Percentiles rank a stretch among this genome's conserved stretches.
phyloP scores from a whole-genome alignment of 2,797 vertebrate species.

The Carcharodon carcharias region DNA sequence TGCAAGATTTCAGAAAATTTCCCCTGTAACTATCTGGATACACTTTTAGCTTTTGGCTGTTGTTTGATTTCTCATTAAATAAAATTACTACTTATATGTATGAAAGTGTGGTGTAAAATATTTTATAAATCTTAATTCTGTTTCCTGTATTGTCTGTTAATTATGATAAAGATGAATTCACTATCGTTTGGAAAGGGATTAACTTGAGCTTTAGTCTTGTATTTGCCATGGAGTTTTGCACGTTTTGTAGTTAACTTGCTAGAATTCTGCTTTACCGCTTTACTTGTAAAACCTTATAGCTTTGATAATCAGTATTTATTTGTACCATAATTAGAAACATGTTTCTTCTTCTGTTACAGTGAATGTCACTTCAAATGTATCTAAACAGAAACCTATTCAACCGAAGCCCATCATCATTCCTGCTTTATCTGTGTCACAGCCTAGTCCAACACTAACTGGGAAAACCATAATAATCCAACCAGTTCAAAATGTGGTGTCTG shows the following conservation, averaged over 20 bases:
- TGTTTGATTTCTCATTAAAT: background rate
- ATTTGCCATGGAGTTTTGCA: background rate
- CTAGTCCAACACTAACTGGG: conserved; percentile 61
- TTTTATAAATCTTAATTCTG: background rate
- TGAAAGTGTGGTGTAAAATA: background rate
- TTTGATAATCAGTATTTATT: background rate
- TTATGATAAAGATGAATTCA: background rate
- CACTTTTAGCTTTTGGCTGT: background rate
- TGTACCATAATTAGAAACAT: background rate
- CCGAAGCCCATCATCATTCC: conserved; percentile 75
- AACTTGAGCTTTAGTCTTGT: background rate
- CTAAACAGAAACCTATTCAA: conserved; percentile 57
- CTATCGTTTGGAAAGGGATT: background rate
- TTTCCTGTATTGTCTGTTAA: too few relatives aligned
- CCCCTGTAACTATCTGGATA: background rate
- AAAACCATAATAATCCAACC: conserved; percentile 89
- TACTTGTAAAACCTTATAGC: background rate
- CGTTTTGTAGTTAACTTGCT: background rate
- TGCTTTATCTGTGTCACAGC: conserved; percentile 64
- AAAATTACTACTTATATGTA: background rate
- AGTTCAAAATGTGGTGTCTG: conserved; percentile 65
- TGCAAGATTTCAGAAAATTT: background rate
- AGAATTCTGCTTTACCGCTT: background rate
- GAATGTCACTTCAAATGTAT: conserved; percentile 9
- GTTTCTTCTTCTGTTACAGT: background rate